phyloP scores from a whole-genome alignment of 2,113 vertebrate genomes.

The Heliornis fulica region DNA sequence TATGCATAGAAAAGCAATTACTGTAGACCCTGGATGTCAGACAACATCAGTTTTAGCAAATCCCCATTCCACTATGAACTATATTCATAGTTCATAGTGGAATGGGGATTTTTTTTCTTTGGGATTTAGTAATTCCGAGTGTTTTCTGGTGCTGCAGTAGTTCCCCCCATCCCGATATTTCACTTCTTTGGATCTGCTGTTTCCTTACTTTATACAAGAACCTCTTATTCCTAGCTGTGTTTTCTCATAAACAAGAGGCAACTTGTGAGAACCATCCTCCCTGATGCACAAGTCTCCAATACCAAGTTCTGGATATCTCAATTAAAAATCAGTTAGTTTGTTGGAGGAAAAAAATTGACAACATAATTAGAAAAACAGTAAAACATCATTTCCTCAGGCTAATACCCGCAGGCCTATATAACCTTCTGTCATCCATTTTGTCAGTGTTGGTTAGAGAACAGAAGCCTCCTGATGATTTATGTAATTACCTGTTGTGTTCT shows the following conservation, averaged over 20 bases:
- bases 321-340: constrained; percentile 22
- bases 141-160: not conserved
- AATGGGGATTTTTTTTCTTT: not conserved
- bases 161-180: not conserved
- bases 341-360: not conserved
- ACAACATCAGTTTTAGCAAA: not conserved
- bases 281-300: not conserved
- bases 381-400: constrained; percentile 42
- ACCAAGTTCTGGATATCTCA: not conserved
- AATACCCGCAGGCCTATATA: not conserved
- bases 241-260: not conserved
- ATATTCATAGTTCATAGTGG: not conserved
- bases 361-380: constrained; percentile 10
- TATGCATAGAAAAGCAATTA: not conserved
- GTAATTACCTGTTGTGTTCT: not conserved
- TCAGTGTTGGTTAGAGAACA: not conserved
- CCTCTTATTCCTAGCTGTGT: not conserved
- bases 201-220: not conserved
- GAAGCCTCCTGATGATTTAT: constrained; percentile 10
- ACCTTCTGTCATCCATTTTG: constrained; percentile 30
- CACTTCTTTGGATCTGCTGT: not conserved
- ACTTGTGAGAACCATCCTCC: not conserved
- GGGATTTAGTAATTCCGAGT: not conserved
- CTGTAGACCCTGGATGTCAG: not conserved
- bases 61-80: no score